Evolutionary conservation across 2,888 invertebrate species (phyloP).

Genomic region (Drosophila rubida): DNA sequence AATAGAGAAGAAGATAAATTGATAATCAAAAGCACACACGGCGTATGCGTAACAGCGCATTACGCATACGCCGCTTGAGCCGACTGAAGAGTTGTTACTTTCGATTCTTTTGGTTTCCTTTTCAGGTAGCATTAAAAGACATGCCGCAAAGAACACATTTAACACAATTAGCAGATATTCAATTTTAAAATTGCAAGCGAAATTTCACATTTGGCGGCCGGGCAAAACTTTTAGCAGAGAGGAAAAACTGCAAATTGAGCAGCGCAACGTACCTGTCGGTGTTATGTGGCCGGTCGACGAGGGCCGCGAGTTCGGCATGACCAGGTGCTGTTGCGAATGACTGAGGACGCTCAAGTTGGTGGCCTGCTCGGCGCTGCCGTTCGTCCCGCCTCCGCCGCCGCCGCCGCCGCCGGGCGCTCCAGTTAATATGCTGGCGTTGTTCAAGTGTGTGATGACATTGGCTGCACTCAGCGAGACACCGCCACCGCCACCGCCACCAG

Average conservation of each 20-base stretch:
- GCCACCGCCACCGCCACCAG: conserved; percentile 67
- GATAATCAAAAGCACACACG: conserved; percentile 15
- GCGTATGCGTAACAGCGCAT: conserved; percentile 65
- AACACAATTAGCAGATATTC: conserved; percentile 49
- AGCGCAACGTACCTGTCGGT: conserved; percentile 85
- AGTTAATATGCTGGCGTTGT: conserved; percentile 55
- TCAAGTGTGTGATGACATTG: conserved; percentile 74
- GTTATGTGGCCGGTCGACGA: conserved; percentile 87
- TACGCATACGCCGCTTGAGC: conserved; percentile 60
- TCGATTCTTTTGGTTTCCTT: not conserved
- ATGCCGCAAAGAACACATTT: conserved; percentile 58
- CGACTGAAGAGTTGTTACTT: not conserved
- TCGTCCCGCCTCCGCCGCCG: conserved; percentile 66
- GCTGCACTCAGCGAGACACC: conserved; percentile 45
- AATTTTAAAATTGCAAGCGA: conserved; percentile 51
- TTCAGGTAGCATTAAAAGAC: conserved; percentile 49
- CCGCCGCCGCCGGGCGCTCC: conserved; percentile 69
- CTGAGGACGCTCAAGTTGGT: conserved; percentile 86
- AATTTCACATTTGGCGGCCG: conserved; percentile 14
- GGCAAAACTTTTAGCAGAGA: not conserved
- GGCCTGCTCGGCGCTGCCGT: conserved; percentile 78
- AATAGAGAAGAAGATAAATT: not conserved
- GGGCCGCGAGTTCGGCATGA: conserved; percentile 86
- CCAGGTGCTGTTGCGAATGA: conserved; percentile 86
- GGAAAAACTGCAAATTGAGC: not conserved